These are phyloP conservation scores for Pseudocheirus occidentalis DNA, from an alignment of 2,797 vertebrate species.

Conservation along the genomic window DNA sequence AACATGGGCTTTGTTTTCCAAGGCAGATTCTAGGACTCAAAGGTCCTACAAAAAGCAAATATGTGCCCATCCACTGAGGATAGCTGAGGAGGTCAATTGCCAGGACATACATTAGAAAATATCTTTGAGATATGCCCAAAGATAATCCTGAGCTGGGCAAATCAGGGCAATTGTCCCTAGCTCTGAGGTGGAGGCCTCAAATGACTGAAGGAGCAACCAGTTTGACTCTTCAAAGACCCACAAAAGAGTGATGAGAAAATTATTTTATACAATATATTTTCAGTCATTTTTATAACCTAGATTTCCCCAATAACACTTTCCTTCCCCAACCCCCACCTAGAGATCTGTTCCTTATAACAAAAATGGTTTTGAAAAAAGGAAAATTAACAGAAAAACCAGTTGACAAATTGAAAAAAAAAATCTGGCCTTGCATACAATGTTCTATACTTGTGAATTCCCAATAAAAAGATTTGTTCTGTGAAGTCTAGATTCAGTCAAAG, in stretches of 20 bases:
- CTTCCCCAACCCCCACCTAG: background rate
- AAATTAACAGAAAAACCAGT: background rate
- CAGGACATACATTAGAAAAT: background rate
- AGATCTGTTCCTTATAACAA: background rate
- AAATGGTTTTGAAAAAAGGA: background rate
- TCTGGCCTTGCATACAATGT: background rate
- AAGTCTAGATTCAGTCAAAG: too few relatives aligned
- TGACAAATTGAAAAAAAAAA: background rate
- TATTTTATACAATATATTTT: background rate
- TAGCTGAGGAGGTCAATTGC: background rate
- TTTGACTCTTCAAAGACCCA: background rate
- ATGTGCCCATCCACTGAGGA: background rate
- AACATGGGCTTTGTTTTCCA: background rate
- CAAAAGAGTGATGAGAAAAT: background rate
- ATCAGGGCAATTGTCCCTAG: background rate
- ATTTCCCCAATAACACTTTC: background rate
- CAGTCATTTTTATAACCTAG: background rate
- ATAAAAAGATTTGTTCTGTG: too few relatives aligned
- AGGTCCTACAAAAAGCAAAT: background rate
- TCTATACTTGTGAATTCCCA: background rate
- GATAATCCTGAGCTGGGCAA: background rate
- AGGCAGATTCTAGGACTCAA: background rate
- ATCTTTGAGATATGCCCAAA: background rate
- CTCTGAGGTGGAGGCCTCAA: background rate
- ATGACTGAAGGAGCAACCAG: background rate